Evolutionary conservation across 2,113 vertebrate genomes (phyloP), one percentile per base, ranked within the genome.

Genomic region (Entelurus aequoreus): DNA sequence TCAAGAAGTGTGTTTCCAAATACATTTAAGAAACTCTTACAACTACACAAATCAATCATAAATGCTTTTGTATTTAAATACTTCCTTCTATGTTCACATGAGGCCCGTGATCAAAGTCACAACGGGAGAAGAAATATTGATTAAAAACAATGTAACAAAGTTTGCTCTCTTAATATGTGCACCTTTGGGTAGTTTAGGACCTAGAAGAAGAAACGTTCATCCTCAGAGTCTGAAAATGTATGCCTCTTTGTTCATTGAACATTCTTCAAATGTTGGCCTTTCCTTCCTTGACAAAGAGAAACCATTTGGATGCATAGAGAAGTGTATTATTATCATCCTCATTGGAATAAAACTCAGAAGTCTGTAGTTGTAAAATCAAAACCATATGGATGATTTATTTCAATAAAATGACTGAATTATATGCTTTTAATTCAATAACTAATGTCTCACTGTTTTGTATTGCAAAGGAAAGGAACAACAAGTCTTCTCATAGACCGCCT

Each of bases 401-500:
- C 81, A 82, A 73, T 88, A 91, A 85, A 89, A 93, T 91, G 89
- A 82, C 65, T 74, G 44, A 60, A 80, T 74, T 51, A 88, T 85
- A 84, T 87, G 78, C 84, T 82, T 60, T 90, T 84, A 84, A 87
- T 85, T 85, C 85, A 69, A 76, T 88, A 88, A 80, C 76, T 89
- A 91, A 90, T 90, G 91, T 74, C 91, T 88, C 90, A 88, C 77
- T 86, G 57, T 88, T 83, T 78, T 61, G 75, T 78, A 49, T 78
- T 75, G 68, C 4, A 72, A 61, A 77, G 79, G 81, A 81, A 77
- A 86, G 88, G 49, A 66, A 71, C 88, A 86, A 89, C 93, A 91
- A 85, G 84, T 92, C 93, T 97, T 88, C 79, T 75, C 86, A 85
- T 28, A 72, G 69, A 54, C 75, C 35, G 12, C 71, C 70, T 79